phyloP scores from a whole-genome alignment of 2,113 vertebrate species.

The human region GRCh38 chr1:50854501-50855000 shows the following conservation, averaged over 20 bases:
- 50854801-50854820: constrained; percentile 6
- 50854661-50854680: constrained; percentile 18
- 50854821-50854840: background rate
- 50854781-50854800: background rate
- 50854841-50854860: background rate
- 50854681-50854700: background rate
- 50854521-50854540: background rate
- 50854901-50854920: background rate
- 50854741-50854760: background rate
- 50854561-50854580: background rate
- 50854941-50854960: too few species aligned
- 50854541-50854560: constrained; percentile 46
- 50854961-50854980: background rate
- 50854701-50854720: background rate
- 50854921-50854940: too few species aligned
- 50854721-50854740: background rate
- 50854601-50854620: background rate
- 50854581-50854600: background rate
- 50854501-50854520: background rate
- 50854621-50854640: background rate
- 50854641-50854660: background rate
- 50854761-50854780: background rate
- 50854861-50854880: background rate
- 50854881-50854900: background rate
- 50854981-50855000: background rate